Base-by-base conservation (phyloP, 1,140 invertebrate genomes). In the Drosophila tsacasi region DNA sequence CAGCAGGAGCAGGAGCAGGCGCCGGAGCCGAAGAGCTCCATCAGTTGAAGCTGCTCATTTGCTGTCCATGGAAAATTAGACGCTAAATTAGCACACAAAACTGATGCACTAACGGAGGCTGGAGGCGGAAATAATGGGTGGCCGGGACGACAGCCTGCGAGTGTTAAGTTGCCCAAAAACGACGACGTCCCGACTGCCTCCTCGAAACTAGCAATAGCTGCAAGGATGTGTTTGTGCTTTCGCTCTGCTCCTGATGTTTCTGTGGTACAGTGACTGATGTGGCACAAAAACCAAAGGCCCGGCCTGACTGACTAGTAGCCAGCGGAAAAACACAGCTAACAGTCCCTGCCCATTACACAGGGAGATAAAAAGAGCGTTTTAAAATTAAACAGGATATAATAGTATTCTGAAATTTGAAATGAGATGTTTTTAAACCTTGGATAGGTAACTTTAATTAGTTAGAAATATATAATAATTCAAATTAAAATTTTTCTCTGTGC, bases 11-110 rank as follows among this genome's bases (percentile, higher is more conserved):
- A 46, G 39, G 13, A 37, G 15, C 30, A 5, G 52, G 19, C 8
- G 27, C n/a, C 7, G 32, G 52, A 39, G 50, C 39, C 49, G 19
- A 32, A 72, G 32, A 40, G 35, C 50, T 25, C 46, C 46, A 57
- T 46, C 72, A 35, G 42, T 42, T 68, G 47, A 60, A 63, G 75
- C 74, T 77, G 80, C 83, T 83, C 84, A 86, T 86, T 86, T 89
- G 84, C 76, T 72, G 84, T 74, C 80, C 81, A 69, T 78, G 59
- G 61, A 79, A 87, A 83, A 87, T 87, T 87, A 87, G 83, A 87
- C 79, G 83, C 73, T 83, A 87, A 87, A 87, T 87, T 87, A 87
- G 83, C 83, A 87, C 72, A 83, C 84, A 80, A 84, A 84, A 73
- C 66, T 84, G 81, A 84, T 79, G 64, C 67, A 81, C 47, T 68